Evolutionary conservation across 2,797 vertebrate genomes (phyloP).

Genomic region (Parotocinclus haroldoi): DNA sequence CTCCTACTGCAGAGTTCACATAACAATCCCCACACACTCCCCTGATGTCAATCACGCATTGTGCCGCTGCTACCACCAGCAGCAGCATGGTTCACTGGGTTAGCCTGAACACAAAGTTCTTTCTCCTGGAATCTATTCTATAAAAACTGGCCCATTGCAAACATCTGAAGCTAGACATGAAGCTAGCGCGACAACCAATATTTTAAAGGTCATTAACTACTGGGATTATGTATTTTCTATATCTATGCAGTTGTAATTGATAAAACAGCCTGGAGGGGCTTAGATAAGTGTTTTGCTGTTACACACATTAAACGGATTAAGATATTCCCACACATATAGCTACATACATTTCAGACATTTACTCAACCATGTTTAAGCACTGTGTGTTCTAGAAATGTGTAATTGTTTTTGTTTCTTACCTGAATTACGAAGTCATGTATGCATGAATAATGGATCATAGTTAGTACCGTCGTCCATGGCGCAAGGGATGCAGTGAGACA

Average conservation of each 20-base stretch:
- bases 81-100: conserved; percentile 1
- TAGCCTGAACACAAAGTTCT: conserved; percentile 7
- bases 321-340: not conserved
- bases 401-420: conserved; percentile 3
- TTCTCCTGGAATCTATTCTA: conserved; percentile 9
- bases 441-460: not conserved
- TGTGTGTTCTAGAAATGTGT: not conserved
- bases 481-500: no score
- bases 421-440: not conserved
- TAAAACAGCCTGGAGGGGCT: not conserved
- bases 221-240: conserved; percentile 15
- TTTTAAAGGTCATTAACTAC: conserved; percentile 16
- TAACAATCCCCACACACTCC: conserved; percentile 13
- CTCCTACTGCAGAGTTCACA: not conserved
- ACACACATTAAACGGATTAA: not conserved
- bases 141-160: not conserved
- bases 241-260: conserved; percentile 14
- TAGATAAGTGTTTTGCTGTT: conserved; percentile 1
- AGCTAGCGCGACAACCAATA: conserved; percentile 2
- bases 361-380: not conserved
- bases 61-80: not conserved
- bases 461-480: conserved; percentile 2
- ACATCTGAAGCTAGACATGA: not conserved
- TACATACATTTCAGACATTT: not conserved
- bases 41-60: conserved; percentile 21